Conservation (phyloP, 2,113 vertebrate genomes). For the Leuciscus idus region DNA sequence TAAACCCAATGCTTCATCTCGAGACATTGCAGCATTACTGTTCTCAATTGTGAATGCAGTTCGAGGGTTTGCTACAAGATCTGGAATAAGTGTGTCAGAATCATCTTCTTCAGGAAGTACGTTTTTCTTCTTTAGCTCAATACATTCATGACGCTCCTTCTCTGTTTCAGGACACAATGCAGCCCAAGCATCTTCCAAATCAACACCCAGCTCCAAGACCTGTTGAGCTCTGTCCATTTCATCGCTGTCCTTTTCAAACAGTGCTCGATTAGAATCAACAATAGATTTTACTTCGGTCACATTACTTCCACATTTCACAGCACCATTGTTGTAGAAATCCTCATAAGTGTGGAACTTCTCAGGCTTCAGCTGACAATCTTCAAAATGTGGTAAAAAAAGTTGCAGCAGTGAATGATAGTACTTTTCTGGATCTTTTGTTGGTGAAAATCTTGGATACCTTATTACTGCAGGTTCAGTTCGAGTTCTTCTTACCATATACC, state of each 20-base stretch:
- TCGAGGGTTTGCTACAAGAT: background rate
- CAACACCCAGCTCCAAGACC: background rate
- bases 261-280: background rate
- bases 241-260: background rate
- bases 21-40: background rate
- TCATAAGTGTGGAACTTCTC: background rate
- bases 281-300: background rate
- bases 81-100: background rate
- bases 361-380: background rate
- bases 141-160: background rate
- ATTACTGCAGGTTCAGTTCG: conserved; percentile 24
- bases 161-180: background rate
- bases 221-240: background rate
- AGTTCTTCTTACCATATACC: background rate
- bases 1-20: background rate
- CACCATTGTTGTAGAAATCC: background rate
- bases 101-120: background rate
- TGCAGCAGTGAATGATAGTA: conserved; percentile 13
- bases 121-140: background rate
- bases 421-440: conserved; percentile 23
- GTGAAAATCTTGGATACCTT: conserved; percentile 30
- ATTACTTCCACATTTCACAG: background rate
- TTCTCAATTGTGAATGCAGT: background rate
- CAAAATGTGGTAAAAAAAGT: conserved; percentile 25
- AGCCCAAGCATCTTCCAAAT: conserved; percentile 1